phyloP scores from a whole-genome alignment of 2,113 vertebrate species.

The Brevimyrus niger region DNA sequence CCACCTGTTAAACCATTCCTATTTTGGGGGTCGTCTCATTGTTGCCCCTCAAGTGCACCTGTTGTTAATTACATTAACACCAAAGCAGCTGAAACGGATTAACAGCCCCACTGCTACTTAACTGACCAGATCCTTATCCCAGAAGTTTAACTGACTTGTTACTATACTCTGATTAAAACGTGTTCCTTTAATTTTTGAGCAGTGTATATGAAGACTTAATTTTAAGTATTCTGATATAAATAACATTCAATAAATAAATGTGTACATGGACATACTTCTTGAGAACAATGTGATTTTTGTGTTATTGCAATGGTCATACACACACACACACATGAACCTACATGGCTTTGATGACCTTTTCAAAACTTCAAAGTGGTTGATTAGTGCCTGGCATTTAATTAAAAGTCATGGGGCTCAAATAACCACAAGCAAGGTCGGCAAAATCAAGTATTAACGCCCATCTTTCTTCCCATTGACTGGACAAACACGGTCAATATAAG shows the following conservation, averaged over 20 bases:
- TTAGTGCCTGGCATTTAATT: constrained; percentile 7
- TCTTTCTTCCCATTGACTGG: background rate
- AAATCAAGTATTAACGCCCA: background rate
- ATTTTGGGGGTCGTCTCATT: too few relatives aligned
- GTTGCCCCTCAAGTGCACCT: too few relatives aligned
- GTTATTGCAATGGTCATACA: background rate
- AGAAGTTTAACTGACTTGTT: too few relatives aligned
- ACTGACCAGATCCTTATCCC: too few relatives aligned
- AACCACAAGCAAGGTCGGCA: background rate
- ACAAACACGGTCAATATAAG: background rate
- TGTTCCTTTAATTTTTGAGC: too few relatives aligned
- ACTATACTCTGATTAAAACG: too few relatives aligned
- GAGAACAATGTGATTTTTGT: background rate
- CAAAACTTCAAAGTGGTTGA: background rate
- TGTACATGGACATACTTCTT: background rate
- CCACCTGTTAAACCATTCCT: too few relatives aligned
- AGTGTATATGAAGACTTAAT: background rate
- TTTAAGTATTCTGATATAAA: background rate
- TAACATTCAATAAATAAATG: background rate
- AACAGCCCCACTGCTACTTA: too few relatives aligned
- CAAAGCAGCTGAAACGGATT: too few relatives aligned
- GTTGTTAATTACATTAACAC: too few relatives aligned
- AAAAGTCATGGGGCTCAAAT: constrained; percentile 4
- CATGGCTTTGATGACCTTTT: constrained; percentile 6
- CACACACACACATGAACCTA: background rate